Conservation (phyloP, 2,113 vertebrate species). For the Muntiacus muntjak region DNA sequence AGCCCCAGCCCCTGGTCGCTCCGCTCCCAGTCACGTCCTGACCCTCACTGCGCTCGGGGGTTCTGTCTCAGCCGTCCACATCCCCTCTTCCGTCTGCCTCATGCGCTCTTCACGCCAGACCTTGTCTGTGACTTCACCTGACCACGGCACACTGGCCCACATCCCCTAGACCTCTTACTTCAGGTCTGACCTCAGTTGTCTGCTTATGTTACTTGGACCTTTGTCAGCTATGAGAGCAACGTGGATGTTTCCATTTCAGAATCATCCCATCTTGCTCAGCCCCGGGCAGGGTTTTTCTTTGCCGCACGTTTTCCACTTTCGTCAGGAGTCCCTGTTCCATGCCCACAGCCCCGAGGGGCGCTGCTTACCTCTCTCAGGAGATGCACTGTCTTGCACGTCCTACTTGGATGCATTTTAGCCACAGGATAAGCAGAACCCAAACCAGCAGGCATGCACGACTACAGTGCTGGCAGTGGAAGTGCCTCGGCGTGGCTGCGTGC, state of each 20-base stretch:
- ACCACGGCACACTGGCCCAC: accelerated
- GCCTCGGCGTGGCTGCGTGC: background rate
- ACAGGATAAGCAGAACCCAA: background rate
- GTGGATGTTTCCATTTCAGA: background rate
- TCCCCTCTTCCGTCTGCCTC: background rate
- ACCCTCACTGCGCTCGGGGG: accelerated
- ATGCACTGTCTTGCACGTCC: background rate
- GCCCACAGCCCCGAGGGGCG: accelerated
- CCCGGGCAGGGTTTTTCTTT: background rate
- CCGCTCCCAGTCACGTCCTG: background rate
- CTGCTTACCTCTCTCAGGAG: background rate
- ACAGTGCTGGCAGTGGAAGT: background rate
- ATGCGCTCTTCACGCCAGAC: too few relatives aligned
- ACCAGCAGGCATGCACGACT: accelerated
- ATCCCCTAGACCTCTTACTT: background rate
- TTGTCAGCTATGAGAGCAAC: background rate
- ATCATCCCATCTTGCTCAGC: background rate
- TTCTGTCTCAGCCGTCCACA: background rate
- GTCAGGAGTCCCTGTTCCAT: background rate
- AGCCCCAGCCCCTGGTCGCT: accelerated
- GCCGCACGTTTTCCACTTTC: background rate
- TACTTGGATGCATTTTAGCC: background rate
- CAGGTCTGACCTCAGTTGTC: background rate
- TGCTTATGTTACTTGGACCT: background rate
- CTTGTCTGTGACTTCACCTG: background rate